These are phyloP conservation scores for Entomobrya multifasciata DNA, from an alignment of 2,888 invertebrate species.

Conservation along the genomic window DNA sequence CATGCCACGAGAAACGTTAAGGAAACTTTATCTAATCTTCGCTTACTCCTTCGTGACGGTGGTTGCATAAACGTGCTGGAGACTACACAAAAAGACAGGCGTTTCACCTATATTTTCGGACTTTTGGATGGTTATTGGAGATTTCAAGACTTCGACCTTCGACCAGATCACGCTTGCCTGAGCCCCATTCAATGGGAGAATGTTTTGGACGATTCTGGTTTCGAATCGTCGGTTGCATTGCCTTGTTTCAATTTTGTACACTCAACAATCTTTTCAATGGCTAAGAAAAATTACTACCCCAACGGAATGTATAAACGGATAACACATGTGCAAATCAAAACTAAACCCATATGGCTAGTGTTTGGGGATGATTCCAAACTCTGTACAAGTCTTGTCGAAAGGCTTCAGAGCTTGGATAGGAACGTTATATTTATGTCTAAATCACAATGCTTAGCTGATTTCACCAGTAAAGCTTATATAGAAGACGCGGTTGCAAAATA, in stretches of 20 bases:
- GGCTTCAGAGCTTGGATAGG: slow-evolving; percentile 5
- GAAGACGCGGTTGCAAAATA: background rate
- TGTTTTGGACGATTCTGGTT: slow-evolving; percentile 42
- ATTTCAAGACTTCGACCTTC: slow-evolving; percentile 32
- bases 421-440: background rate
- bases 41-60: background rate
- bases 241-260: background rate
- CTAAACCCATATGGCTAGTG: slow-evolving; percentile 5
- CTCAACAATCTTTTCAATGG: background rate
- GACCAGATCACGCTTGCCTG: slow-evolving; percentile 21
- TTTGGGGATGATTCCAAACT: slow-evolving; percentile 40
- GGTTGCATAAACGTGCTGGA: slow-evolving; percentile 51
- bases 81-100: background rate
- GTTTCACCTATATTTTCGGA: slow-evolving; percentile 51
- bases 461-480: background rate
- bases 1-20: slow-evolving; percentile 15
- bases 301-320: background rate
- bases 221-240: background rate
- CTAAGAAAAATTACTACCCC: background rate
- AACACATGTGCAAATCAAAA: background rate
- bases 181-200: slow-evolving; percentile 2
- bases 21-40: slow-evolving; percentile 6
- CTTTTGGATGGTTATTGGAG: slow-evolving; percentile 51
- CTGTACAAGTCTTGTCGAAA: background rate
- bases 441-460: background rate